Base-by-base conservation (phyloP, 2,888 invertebrate genomes). In the Eupithecia inturbata region DNA sequence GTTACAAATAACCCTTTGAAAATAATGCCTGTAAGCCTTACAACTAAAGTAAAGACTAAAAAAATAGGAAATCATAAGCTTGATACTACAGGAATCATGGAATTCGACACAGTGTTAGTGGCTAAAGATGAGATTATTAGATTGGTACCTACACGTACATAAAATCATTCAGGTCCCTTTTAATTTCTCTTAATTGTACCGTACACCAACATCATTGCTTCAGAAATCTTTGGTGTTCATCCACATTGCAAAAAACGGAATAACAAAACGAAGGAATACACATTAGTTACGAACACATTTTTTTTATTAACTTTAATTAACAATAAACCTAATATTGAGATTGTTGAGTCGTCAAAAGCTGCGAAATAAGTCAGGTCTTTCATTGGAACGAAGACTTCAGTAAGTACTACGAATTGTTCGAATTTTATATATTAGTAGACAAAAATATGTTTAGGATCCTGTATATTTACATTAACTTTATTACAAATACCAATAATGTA, bases 201-300 rank as follows among this genome's bases (percentile, higher is more conserved):
- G 77, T 88, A 93, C 94, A 93, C 94, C 94, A 94, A 64, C 33
- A 73, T 91, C 87, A 87, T 89, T 86, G 89, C 87, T 90, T 92
- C 89, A 92, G 91, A 93, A 92, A 94, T 94, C 94, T 94, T 94
- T 94, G 94, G 94, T 93, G 94, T 92, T 91, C 89, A 91, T 93
- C 90, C 91, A 93, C 91, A 91, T 91, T 91, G 89, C 90, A 90
- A 88, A 89, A 85, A 89, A 91, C 92, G 89, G 92, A 92, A 92
- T 91, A 87, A 90, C 85, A 75, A 84, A 89, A 88, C 88, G 87
- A 90, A 89, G 87, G 85, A 86, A 78, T 86, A 89, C 87, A 87
- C 86, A 85, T 88, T 87, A 88, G 89, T 89, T 88, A 92, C 93
- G 93, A 94, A 93, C 94, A 94, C 94, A 94, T 92, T 90, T 88